Evolutionary conservation across 2,113 vertebrate species (phyloP), one percentile per base, ranked within the genome.

Genomic region (Periophthalmus modestus): DNA sequence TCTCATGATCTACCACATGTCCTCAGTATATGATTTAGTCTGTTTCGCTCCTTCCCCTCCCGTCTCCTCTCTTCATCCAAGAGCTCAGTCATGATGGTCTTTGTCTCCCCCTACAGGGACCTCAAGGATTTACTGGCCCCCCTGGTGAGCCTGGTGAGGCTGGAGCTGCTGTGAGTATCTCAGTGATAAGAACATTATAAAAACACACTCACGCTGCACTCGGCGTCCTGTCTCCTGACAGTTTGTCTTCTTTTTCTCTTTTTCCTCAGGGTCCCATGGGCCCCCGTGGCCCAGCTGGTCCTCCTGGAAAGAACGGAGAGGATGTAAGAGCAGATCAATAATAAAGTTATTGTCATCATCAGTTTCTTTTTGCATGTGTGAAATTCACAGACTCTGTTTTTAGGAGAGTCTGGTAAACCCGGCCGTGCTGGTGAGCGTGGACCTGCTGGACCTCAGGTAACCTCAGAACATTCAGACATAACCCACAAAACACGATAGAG

Each of bases 291-390:
- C 65, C 96, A 0, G 85, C 96, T 0, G 98, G 98, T 24, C 92
- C 97, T 58, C 92, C 97, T 92, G 98, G 98, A 89, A 99, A 99
- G 96, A 99, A 99, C 0, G 98, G 98, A 94, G 98, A 99, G 89
- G 98, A 99, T 48, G 98, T 99, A 92, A 98, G 91, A 82, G 2
- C 16, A 54, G 19, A 13, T 19, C 0, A 36, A 15, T 47, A 57
- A 9, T 13, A 23, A 7, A 23, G 12, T 7, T 6, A 18, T 63
- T 18, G 16, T 36, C 5, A 43, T 73, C 19, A 14, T 6, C 7
- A 39, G 5, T 19, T 69, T 1, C 12, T 0, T 47, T 11, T 72
- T 15, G 19, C 39, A 13, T 47, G 12, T 21, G 18, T 23, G 12
- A 12, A 14, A 47, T 65, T 34, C 43, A 46, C 80, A 16, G 59